Base-by-base conservation (phyloP, 23 tunicate genomes). In the Trididemnum miniatum region DNA sequence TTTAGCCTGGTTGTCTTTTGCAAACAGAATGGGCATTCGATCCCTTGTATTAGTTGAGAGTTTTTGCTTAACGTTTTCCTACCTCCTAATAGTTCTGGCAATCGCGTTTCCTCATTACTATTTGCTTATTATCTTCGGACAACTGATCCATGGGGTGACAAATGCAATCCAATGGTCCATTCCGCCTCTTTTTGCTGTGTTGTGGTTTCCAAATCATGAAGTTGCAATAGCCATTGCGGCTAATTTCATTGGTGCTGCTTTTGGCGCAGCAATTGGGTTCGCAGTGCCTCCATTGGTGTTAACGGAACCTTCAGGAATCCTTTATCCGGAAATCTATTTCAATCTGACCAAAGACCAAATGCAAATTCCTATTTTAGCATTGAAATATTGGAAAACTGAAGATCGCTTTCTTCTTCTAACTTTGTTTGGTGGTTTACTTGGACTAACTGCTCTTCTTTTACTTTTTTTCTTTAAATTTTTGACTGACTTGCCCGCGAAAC, bases 161-260 rank as follows among this genome's bases (percentile, higher is more conserved):
- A n/a, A n/a, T n/a, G n/a, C n/a, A n/a, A n/a, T n/a, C n/a, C n/a
- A n/a, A n/a, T n/a, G n/a, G n/a, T n/a, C n/a, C n/a, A n/a, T n/a
- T n/a, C n/a, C n/a, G n/a, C n/a, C 76, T 32, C n/a, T 32, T 15
- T 71, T 71, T 71, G 76, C 76, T 32, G 76, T 71, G 18, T 18
- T 34, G 44, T 71, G 76, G 76, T 71, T 71, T 71, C 38, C 76
- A 34, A 34, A 71, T 15, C 5, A 32, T 5, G 40, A 71, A 32
- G 76, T 71, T 71, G 76, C 38, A 18, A 71, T 34, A 4, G 76
- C 38, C 9, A 71, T 71, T 7, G 76, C 40, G 39, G 39, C 38
- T 32, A 34, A 32, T 9, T 32, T 71, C n/a, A 20, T 71, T 15
- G 76, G 40, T 9, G 76, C 40, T 32, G 44, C 39, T 15, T 12